A percentile compares a stretch with the other conserved stretches of the same genome.
These are phyloP conservation scores for Esox lucius DNA, from an alignment of 2,797 vertebrate species.

Conservation along the genomic window DNA sequence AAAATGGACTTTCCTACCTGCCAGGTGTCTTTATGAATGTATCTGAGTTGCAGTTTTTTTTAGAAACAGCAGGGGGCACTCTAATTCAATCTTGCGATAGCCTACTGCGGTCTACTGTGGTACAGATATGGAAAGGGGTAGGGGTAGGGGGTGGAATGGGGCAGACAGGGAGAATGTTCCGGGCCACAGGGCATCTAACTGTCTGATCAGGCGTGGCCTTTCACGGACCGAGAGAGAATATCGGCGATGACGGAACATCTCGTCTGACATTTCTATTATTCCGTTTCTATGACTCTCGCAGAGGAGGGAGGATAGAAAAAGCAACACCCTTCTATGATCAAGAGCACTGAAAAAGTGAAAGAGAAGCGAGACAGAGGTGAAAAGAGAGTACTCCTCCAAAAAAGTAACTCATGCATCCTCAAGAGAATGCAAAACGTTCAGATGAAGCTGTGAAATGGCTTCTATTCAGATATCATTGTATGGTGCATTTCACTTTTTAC, in stretches of 20 bases:
- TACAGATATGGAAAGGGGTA: not conserved
- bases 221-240: not conserved
- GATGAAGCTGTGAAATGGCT: not conserved
- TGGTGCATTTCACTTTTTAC: not conserved
- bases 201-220: constrained; percentile 10
- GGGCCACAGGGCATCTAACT: constrained; percentile 14
- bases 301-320: constrained; percentile 1
- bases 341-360: not conserved
- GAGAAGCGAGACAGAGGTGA: not conserved
- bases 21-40: not conserved
- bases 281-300: constrained; percentile 1
- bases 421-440: not conserved
- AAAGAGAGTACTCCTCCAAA: not conserved
- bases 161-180: not conserved
- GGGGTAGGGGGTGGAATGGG: not conserved
- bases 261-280: constrained; percentile 14
- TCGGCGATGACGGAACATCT: constrained; percentile 11
- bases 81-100: not conserved
- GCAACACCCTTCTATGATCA: not conserved
- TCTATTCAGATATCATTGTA: not conserved
- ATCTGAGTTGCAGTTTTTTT: not conserved
- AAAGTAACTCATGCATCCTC: not conserved
- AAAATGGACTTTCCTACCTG: not conserved
- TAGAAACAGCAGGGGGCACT: not conserved
- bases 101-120: not conserved